Percentiles rank a stretch among this genome's conserved stretches.
Evolutionary conservation across 2,888 invertebrate species (phyloP).

Genomic region (Lysandra bellargus): DNA sequence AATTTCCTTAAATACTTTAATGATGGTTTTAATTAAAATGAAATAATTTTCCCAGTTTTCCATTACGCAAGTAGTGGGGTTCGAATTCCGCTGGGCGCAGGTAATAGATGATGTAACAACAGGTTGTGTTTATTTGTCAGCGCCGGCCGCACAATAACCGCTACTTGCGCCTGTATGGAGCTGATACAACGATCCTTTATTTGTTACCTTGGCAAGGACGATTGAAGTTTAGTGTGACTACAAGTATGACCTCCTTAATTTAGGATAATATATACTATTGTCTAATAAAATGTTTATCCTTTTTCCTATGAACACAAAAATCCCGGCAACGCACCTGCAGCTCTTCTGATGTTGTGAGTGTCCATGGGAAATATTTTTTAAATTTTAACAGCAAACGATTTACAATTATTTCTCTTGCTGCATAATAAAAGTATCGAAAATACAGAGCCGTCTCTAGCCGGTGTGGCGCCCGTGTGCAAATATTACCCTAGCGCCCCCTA

Average conservation of each 20-base stretch:
- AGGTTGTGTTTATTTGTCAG: slow-evolving; percentile 72
- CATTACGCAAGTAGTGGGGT: slow-evolving; percentile 36
- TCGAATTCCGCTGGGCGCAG: slow-evolving; percentile 30
- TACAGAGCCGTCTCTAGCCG: too few species aligned
- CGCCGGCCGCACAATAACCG: slow-evolving; percentile 66
- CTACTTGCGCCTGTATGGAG: slow-evolving; percentile 57
- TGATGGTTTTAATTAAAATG: not conserved
- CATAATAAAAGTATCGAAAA: too few species aligned
- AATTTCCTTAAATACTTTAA: not conserved
- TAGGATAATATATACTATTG: too few species aligned
- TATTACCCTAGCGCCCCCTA: too few species aligned
- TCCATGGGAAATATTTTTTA: too few species aligned
- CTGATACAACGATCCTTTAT: slow-evolving; percentile 41
- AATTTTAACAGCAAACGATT: too few species aligned
- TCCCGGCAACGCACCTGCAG: too few species aligned
- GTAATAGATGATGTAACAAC: slow-evolving; percentile 63
- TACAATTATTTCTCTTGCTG: too few species aligned
- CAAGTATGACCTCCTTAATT: not conserved
- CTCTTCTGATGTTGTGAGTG: too few species aligned
- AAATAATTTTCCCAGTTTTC: slow-evolving; percentile 29
- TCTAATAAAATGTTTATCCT: too few species aligned
- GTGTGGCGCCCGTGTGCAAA: too few species aligned
- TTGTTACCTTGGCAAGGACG: not conserved
- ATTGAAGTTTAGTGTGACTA: not conserved
- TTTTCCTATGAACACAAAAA: too few species aligned